These are phyloP conservation scores for Drymodes brunneopygia DNA, from an alignment of 2,113 vertebrate species.

Conservation along the genomic window DNA sequence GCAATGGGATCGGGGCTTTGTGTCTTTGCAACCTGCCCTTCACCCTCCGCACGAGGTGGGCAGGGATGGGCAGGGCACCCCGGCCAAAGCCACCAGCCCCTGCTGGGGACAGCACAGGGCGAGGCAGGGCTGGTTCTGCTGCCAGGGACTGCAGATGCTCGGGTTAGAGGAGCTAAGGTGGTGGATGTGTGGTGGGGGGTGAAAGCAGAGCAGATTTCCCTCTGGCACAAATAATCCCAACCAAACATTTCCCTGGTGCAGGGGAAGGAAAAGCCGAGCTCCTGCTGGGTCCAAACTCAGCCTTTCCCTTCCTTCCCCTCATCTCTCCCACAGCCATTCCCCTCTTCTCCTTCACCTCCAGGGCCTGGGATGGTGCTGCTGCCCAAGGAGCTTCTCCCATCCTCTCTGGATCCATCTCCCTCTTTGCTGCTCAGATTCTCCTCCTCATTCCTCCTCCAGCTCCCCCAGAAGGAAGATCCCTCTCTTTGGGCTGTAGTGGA, in stretches of 20 bases:
- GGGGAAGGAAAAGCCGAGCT: not conserved
- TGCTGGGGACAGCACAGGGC: not conserved
- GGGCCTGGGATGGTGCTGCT: not conserved
- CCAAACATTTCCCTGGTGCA: no score
- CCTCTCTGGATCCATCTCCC: not conserved
- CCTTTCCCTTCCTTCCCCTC: not conserved
- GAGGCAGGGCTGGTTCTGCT: not conserved
- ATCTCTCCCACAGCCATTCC: not conserved
- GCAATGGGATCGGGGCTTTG: constrained; percentile 69
- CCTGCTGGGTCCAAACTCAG: not conserved
- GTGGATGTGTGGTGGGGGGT: not conserved
- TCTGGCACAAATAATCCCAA: not conserved
- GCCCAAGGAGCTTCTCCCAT: not conserved
- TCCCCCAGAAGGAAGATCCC: not conserved
- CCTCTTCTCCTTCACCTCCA: not conserved
- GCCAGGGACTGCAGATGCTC: not conserved
- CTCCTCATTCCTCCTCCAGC: not conserved
- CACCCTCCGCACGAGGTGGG: constrained; percentile 31
- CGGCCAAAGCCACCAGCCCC: not conserved
- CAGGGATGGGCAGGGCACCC: not conserved
- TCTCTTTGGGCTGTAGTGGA: not conserved
- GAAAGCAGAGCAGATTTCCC: not conserved
- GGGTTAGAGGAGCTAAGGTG: not conserved
- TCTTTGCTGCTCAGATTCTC: not conserved
- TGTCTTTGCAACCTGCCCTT: constrained; percentile 64